Evolutionary conservation across 2,888 invertebrate species (phyloP), one percentile per base, ranked within the genome.

Genomic region (Mesoligia furuncula): DNA sequence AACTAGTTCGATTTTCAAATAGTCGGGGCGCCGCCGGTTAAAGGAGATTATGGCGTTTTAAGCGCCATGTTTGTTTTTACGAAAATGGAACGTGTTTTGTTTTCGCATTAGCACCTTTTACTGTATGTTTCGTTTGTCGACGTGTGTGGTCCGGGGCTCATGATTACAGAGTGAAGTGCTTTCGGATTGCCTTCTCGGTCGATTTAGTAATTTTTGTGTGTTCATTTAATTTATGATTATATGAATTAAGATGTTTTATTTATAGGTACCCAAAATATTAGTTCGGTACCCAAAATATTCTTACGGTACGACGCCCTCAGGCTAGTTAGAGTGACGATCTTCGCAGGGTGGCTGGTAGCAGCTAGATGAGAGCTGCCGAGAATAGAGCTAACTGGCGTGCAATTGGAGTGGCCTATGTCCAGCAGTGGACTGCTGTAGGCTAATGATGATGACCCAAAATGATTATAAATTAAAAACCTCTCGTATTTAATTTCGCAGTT

Each of bases 21-120:
- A 94, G 90, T 90, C 89, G 91, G 92, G 95, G 95, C 95, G 95
- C 95, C 95, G 95, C 95, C 96, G 93, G 91, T 92, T 92, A 89
- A 88, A 92, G 92, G 92, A 94, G 95, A 96, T 96, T 96, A 96
- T 95, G 91, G 95, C 92, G 92, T 93, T 93, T 95, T 93, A 94
- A 92, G 91, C 91, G 93, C 92, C 92, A 91, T 95, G 93, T 96
- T 96, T 95, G 92, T 90, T 89, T 80, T 94, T 95, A 91, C 92
- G 94, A 95, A 95, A 95, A 95, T 94, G 95, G 94, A 91, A 93
- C 93, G 90, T 93, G 93, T 94, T 93, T 91, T 93, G 93, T 93
- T 95, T 96, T 94, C 93, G 93, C 93, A 92, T 96, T 96, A 96
- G 92, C 96, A 95, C 96, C 95, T 96, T 96, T 96, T 95, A 96